phyloP scores from a whole-genome alignment of 2,888 invertebrate genomes.

The Achlya flavicornis region DNA sequence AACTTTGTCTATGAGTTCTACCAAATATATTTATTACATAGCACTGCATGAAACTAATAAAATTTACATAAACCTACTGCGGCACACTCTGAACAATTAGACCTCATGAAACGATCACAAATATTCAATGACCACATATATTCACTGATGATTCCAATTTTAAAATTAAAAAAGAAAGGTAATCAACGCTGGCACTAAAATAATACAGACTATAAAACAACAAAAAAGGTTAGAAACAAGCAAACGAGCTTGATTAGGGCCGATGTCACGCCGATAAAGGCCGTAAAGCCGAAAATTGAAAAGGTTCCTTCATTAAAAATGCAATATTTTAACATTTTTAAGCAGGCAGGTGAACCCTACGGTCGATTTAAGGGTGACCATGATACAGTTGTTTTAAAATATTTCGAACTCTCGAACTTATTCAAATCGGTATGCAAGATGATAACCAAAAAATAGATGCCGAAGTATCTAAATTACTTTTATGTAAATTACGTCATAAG shows the following conservation, averaged over 20 bases:
- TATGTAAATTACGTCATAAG: too few species aligned
- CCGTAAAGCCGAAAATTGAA: constrained; percentile 81
- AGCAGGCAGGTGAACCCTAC: constrained; percentile 76
- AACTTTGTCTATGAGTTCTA: constrained; percentile 16
- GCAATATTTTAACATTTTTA: constrained; percentile 81
- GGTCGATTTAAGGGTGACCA: constrained; percentile 62
- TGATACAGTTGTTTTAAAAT: constrained; percentile 14
- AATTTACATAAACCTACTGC: constrained; percentile 24
- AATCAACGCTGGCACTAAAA: constrained; percentile 64
- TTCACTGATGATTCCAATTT: constrained; percentile 45
- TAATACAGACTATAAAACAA: constrained; percentile 35
- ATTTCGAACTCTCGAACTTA: not conserved
- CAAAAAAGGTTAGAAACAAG: constrained; percentile 58
- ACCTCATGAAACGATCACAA: constrained; percentile 53
- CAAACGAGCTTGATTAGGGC: constrained; percentile 74
- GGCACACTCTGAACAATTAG: constrained; percentile 31
- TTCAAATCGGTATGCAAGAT: too few species aligned
- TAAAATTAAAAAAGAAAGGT: constrained; percentile 71
- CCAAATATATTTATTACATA: constrained; percentile 31
- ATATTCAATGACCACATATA: constrained; percentile 67
- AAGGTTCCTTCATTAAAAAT: constrained; percentile 81
- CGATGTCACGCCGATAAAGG: constrained; percentile 83
- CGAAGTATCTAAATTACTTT: too few species aligned
- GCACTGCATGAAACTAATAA: constrained; percentile 24
- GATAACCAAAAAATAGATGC: too few species aligned